These are phyloP conservation scores for Tauraco erythrolophus DNA, from an alignment of 2,113 vertebrate species.

Conservation along the genomic window DNA sequence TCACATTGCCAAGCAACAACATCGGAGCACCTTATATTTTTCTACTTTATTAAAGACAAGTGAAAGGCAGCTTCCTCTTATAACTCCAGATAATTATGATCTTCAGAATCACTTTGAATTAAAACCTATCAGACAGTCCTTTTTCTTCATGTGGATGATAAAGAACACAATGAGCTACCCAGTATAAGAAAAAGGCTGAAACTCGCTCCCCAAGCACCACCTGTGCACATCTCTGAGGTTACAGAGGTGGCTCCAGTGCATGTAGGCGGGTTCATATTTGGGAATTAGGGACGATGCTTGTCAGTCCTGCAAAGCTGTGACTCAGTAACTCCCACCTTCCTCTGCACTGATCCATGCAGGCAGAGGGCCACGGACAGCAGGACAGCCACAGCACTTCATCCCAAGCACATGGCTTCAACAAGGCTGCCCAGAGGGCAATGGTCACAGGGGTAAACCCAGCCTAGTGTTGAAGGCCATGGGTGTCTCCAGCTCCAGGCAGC, in stretches of 20 bases:
- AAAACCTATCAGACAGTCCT: neutral
- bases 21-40: neutral
- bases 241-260: neutral
- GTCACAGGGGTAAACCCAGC: neutral
- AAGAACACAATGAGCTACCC: neutral
- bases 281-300: fast-evolving
- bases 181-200: neutral
- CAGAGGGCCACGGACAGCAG: neutral
- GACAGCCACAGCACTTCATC: neutral
- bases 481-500: neutral
- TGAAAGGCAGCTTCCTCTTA: neutral
- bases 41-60: neutral
- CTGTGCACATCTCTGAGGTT: neutral
- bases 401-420: fast-evolving
- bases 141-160: neutral
- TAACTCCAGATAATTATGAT: neutral
- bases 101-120: neutral
- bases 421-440: neutral
- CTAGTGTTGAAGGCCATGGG: neutral
- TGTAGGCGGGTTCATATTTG: neutral
- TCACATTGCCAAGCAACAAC: neutral
- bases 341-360: fast-evolving
- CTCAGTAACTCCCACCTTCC: neutral
- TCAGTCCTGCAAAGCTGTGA: neutral
- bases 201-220: neutral